Conservation (phyloP, 2,797 vertebrate genomes). For the Momotus momota region DNA sequence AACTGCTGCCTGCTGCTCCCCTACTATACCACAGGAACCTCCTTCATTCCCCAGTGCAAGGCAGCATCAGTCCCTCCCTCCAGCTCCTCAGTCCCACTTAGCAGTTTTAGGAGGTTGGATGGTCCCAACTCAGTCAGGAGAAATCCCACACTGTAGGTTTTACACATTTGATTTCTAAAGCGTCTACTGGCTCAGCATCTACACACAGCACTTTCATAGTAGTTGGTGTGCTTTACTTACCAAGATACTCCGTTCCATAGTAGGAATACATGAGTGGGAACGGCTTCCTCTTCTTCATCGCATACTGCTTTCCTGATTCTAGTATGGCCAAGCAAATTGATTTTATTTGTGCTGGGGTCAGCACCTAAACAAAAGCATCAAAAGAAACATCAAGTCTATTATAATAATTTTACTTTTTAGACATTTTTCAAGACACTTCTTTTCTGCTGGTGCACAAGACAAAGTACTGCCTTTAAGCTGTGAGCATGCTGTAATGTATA, state of each 20-base stretch:
- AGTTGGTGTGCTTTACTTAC: conserved; percentile 75
- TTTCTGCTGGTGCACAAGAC: neutral
- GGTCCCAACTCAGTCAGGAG: neutral
- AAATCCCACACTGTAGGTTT: neutral
- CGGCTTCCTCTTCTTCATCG: conserved; percentile 87
- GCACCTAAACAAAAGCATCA: conserved; percentile 80
- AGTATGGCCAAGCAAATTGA: conserved; percentile 89
- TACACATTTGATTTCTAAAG: neutral
- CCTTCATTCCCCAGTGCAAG: accelerated
- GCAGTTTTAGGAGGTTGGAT: neutral
- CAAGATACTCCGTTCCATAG: conserved; percentile 90
- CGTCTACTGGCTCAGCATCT: neutral
- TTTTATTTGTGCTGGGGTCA: conserved; percentile 88
- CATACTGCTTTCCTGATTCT: conserved; percentile 89
- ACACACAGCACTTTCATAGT: neutral
- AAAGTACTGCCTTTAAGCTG: neutral
- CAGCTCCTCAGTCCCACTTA: neutral
- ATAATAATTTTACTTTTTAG: neutral
- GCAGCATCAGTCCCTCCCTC: neutral
- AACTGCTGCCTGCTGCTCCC: neutral
- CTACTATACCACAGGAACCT: neutral
- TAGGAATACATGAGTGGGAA: conserved; percentile 91
- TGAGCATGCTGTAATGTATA: neutral
- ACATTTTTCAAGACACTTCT: neutral
- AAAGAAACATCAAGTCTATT: neutral